Conservation (phyloP, 2,113 vertebrate species). For the Paracyprichromis sp. region DNA sequence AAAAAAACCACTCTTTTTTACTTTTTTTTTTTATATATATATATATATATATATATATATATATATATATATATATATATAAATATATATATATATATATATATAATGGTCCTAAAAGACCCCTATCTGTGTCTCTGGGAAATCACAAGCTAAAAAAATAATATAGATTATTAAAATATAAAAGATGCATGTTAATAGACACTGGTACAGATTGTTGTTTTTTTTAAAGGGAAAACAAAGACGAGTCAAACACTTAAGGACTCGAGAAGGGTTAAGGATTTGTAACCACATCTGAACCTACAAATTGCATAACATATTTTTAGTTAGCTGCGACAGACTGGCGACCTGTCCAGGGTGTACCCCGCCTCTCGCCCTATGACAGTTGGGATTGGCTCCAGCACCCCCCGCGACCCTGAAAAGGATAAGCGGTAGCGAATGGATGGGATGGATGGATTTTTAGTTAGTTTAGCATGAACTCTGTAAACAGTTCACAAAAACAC, state of each 20-base stretch:
- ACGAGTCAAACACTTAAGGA: neutral
- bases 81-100: neutral
- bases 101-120: neutral
- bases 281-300: neutral
- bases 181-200: neutral
- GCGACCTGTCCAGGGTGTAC: too few relatives aligned
- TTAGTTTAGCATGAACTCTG: neutral
- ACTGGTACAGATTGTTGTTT: neutral
- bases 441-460: too few relatives aligned
- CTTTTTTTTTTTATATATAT: accelerated
- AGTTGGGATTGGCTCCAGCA: too few relatives aligned
- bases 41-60: too few relatives aligned
- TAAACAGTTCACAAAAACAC: constrained; percentile 15
- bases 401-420: too few relatives aligned
- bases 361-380: too few relatives aligned
- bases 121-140: neutral
- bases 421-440: too few relatives aligned
- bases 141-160: neutral
- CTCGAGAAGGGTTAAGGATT: neutral
- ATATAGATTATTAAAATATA: neutral
- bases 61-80: neutral
- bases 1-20: too few relatives aligned
- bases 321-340: too few relatives aligned
- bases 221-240: neutral
- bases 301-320: neutral